phyloP scores from a whole-genome alignment of 1,140 invertebrate genomes.

The Listronotus bonariensis region DNA sequence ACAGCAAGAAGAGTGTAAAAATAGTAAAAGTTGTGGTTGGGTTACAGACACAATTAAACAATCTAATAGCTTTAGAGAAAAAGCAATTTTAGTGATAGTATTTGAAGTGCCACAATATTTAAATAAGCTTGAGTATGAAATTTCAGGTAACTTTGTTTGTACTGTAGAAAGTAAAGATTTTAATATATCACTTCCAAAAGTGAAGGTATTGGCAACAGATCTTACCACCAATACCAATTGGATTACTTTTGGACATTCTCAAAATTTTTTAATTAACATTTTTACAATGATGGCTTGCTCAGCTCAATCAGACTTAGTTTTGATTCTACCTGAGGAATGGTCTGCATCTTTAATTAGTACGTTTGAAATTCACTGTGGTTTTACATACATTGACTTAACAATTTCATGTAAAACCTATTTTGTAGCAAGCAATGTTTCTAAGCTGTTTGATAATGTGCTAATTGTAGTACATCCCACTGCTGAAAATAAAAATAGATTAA shows the following conservation, averaged over 20 bases:
- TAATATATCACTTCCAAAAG: not conserved
- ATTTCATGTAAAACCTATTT: slow-evolving; percentile 6
- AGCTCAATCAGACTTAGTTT: not conserved
- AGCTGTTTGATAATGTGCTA: slow-evolving; percentile 4
- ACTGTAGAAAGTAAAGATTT: not conserved
- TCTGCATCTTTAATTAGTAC: not conserved
- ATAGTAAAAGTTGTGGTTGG: not conserved
- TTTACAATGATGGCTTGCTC: not conserved
- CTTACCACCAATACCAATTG: not conserved
- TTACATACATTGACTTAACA: not conserved
- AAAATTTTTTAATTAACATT: slow-evolving; percentile 1
- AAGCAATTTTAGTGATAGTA: not conserved
- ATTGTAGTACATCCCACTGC: not conserved
- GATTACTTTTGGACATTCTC: not conserved
- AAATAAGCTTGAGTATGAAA: not conserved
- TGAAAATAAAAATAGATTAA: not conserved
- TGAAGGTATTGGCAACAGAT: not conserved
- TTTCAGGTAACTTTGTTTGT: not conserved
- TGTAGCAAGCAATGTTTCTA: slow-evolving; percentile 2
- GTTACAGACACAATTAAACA: slow-evolving; percentile 2
- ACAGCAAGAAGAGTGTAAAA: not conserved
- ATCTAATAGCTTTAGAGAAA: not conserved
- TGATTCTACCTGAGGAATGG: slow-evolving; percentile 9
- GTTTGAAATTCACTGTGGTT: slow-evolving; percentile 13
- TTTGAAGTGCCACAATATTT: slow-evolving; percentile 1